A percentile compares a stretch with the other conserved stretches of the same genome.
Evolutionary conservation across 2,888 invertebrate genomes (phyloP).

Genomic region (Agrochola litura): DNA sequence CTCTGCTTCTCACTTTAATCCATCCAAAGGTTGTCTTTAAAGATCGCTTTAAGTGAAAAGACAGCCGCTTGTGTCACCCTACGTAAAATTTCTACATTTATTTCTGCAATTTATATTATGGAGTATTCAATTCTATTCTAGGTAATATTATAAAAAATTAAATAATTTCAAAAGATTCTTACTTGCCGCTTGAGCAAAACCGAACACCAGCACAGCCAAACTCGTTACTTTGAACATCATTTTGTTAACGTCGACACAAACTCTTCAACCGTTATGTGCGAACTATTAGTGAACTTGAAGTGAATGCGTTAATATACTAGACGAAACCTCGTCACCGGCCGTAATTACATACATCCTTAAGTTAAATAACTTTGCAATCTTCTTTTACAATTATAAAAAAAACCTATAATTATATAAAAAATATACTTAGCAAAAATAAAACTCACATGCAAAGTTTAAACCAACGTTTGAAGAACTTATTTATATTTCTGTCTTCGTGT

Average conservation of each 20-base stretch:
- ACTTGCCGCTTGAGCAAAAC: constrained; percentile 46
- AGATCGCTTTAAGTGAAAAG: not conserved
- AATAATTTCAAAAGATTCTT: constrained; percentile 2
- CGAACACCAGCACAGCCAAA: constrained; percentile 31
- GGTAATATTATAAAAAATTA: not conserved
- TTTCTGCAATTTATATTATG: not conserved
- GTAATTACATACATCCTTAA: constrained; percentile 34
- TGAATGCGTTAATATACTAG: constrained; percentile 50
- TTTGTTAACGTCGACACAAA: constrained; percentile 22
- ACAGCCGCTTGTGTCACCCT: not conserved
- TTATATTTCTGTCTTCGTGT: not conserved
- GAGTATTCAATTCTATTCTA: not conserved
- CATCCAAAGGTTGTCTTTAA: not conserved
- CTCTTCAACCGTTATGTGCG: not conserved
- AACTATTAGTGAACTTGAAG: constrained; percentile 44
- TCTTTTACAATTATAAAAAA: constrained; percentile 7
- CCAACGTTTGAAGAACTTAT: too few species aligned
- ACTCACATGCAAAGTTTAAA: too few species aligned
- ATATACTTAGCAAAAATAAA: too few species aligned
- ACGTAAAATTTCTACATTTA: not conserved
- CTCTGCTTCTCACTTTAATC: too few species aligned
- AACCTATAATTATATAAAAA: too few species aligned
- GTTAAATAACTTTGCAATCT: constrained; percentile 30
- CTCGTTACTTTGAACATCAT: constrained; percentile 38
- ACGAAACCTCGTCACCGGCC: constrained; percentile 12